phyloP scores from a whole-genome alignment of 2,797 vertebrate genomes.

The Brotula barbata region DNA sequence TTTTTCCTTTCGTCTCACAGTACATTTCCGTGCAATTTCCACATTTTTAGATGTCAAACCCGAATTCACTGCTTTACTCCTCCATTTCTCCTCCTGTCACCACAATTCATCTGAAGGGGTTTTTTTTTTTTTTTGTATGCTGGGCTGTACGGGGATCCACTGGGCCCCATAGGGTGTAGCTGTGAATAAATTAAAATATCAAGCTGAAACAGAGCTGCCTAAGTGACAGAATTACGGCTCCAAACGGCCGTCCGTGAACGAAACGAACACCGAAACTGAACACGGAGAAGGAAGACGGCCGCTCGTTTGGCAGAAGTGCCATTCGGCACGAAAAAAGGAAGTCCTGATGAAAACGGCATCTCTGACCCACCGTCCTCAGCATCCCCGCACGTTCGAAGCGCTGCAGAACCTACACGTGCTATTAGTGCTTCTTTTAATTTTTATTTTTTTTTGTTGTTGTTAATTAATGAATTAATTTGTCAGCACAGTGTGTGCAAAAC shows the following conservation, averaged over 20 bases:
- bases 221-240: conserved; percentile 68
- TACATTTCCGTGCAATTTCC: too few relatives aligned
- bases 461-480: conserved; percentile 47
- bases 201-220: conserved; percentile 58
- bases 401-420: conserved; percentile 15
- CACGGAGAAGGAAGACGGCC: conserved; percentile 18
- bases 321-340: conserved; percentile 25
- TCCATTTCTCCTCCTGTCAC: not conserved
- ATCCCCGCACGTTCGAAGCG: conserved; percentile 16
- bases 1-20: too few relatives aligned
- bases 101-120: conserved; percentile 35
- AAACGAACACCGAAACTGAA: conserved; percentile 50
- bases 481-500: conserved; percentile 16
- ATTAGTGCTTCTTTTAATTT: conserved; percentile 33
- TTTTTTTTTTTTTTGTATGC: too few relatives aligned
- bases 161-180: conserved; percentile 51
- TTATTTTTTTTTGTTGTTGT: too few relatives aligned
- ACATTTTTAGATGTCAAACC: too few relatives aligned
- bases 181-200: conserved; percentile 70
- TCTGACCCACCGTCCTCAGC: conserved; percentile 12
- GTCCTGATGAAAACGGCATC: not conserved
- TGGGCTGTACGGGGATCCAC: conserved; percentile 27
- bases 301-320: conserved; percentile 29
- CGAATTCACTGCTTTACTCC: too few relatives aligned
- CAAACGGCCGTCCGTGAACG: conserved; percentile 58